Evolutionary conservation across 2,888 invertebrate species (phyloP).

Genomic region (Ochropleura plecta): DNA sequence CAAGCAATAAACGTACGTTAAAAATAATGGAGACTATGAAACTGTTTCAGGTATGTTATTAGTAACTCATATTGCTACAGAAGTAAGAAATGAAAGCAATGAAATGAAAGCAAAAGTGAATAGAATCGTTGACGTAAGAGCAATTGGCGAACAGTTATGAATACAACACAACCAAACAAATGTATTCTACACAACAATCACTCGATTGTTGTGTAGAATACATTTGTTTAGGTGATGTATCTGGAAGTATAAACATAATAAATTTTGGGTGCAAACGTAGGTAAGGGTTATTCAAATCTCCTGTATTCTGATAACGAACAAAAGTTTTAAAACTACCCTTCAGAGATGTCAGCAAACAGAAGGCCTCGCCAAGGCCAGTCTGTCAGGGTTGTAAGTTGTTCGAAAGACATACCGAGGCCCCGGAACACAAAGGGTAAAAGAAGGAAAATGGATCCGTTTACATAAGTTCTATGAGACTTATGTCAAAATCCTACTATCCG

Average conservation of each 20-base stretch:
- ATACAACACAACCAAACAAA: slow-evolving; percentile 23
- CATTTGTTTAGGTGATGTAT: slow-evolving; percentile 26
- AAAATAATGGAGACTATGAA: slow-evolving; percentile 35
- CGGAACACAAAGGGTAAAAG: too few species aligned
- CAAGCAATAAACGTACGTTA: slow-evolving; percentile 33
- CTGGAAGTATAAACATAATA: slow-evolving; percentile 19
- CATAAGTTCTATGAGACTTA: too few species aligned
- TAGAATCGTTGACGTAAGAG: slow-evolving; percentile 42
- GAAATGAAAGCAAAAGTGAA: slow-evolving; percentile 47
- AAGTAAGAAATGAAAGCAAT: slow-evolving; percentile 30
- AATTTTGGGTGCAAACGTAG: neutral
- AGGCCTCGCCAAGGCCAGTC: too few species aligned
- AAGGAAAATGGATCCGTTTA: too few species aligned
- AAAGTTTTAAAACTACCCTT: too few species aligned
- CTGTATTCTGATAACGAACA: too few species aligned
- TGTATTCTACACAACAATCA: too few species aligned
- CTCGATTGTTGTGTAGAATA: slow-evolving; percentile 8
- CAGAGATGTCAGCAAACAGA: too few species aligned
- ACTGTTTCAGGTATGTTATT: slow-evolving; percentile 47
- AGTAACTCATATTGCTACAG: slow-evolving; percentile 23
- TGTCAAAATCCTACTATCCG: too few species aligned
- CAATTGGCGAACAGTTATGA: slow-evolving; percentile 17
- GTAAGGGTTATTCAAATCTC: neutral
- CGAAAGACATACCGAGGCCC: too few species aligned
- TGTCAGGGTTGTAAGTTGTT: too few species aligned